Evolutionary conservation across 64 coral and sea anemone species (phyloP), one percentile per base, ranked within the genome.

Genomic region (Pocillopora damicornis): DNA sequence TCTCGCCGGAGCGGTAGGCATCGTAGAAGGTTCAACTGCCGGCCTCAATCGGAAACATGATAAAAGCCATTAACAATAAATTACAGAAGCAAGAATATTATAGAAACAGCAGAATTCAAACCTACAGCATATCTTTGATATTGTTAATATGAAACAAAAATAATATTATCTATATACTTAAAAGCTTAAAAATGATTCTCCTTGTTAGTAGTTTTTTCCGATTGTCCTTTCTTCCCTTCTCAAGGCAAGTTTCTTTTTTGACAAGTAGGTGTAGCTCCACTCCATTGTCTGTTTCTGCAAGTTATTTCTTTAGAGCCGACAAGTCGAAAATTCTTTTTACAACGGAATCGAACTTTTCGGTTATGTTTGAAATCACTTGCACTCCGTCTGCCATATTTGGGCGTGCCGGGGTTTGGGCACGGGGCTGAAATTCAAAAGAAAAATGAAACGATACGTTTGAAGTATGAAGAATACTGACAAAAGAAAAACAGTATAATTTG

Each of bases 311-410:
- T 60, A 36, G 13, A 3, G 11, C 86, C 86, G 56, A 87, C 86
- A 3, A 87, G 42, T 20, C 73, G 73, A 23, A 75, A 77, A 20
- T 58, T 60, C 25, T 4, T 61, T 1, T 64, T 76, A 35, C 86
- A 87, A 63, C n/a, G 35, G 25, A 76, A 87, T 10, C 57, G 9
- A 26, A 87, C 86, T 25, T 58, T 76, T n/a, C 18, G 16, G 23
- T 36, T 45, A 45, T 87, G 72, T 45, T 34, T 87, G 73, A 87
- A 87, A 58, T 87, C 35, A 76, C 14, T 36, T 64, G 67, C 86
- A 62, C 5, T 64, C 5, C 20, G 56, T 37, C 72, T 11, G 11
- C 86, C 86, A 37, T 76, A 36, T 87, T 61, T 15, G 3, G 60
- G 58, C 57, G n/a, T 36, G 15, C 86, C 86, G 18, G 86, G 86